Percentiles rank a stretch among this genome's conserved stretches.
Evolutionary conservation across 2,113 vertebrate genomes (phyloP).

Genomic region (Macaca fascicularis): T2T-MFA8v1.1 NC_088388.1:74594501-74595000

Average conservation of each 20-base stretch:
- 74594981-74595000: background rate
- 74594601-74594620: background rate
- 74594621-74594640: background rate
- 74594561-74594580: constrained; percentile 91
- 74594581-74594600: background rate
- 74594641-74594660: fast-evolving
- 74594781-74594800: background rate
- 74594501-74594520: constrained; percentile 80
- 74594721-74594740: background rate
- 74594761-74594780: background rate
- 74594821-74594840: background rate
- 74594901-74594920: background rate
- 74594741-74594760: background rate
- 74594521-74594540: constrained; percentile 82
- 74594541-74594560: constrained; percentile 93
- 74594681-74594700: background rate
- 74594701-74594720: background rate
- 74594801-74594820: background rate
- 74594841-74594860: background rate
- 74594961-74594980: background rate
- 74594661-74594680: background rate
- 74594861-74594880: background rate
- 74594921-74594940: background rate
- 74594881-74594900: background rate
- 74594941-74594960: background rate